phyloP scores from a whole-genome alignment of 2,113 vertebrate species.

The Muscicapa adusta region DNA sequence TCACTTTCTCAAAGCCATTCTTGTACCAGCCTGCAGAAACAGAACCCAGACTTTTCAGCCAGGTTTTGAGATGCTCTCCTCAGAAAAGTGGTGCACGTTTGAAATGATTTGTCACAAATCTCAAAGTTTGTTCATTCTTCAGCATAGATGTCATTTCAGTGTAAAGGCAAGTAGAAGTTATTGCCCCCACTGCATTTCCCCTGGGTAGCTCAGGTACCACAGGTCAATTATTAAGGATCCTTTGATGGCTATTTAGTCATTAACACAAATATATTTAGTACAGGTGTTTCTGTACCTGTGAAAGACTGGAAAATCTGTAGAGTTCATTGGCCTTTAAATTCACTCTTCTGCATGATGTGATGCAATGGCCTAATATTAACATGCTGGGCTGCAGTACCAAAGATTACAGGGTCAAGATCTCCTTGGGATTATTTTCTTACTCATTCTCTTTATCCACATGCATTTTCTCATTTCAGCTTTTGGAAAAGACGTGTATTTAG shows the following conservation, averaged over 20 bases:
- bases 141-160: neutral
- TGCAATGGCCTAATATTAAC: neutral
- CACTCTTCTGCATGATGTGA: neutral
- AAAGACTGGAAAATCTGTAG: neutral
- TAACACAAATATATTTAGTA: neutral
- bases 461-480: neutral
- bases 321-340: conserved; percentile 4
- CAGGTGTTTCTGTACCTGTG: neutral
- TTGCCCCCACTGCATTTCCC: neutral
- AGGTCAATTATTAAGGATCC: neutral
- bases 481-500: neutral
- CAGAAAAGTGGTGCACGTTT: neutral
- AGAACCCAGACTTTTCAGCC: neutral
- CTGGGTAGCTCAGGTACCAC: neutral
- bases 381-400: neutral
- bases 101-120: neutral
- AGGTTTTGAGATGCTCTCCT: neutral
- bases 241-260: neutral
- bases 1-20: neutral
- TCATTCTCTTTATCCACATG: neutral
- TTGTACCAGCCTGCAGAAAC: neutral
- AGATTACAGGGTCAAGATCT: neutral
- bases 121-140: neutral
- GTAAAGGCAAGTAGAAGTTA: neutral
- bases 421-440: neutral